phyloP scores from a whole-genome alignment of 1,140 invertebrate genomes.

The Diorhabda elongata region DNA sequence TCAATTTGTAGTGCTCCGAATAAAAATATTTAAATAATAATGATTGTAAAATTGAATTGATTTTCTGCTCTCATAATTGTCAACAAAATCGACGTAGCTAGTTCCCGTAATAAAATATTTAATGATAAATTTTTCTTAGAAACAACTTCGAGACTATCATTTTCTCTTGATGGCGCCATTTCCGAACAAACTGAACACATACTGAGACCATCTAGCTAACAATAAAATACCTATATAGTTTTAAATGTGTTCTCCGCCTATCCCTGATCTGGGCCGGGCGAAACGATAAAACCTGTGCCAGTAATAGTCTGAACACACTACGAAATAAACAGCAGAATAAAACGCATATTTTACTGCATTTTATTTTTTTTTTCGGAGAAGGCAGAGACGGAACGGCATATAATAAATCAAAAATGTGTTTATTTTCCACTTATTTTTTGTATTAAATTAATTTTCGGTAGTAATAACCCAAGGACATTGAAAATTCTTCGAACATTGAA shows the following conservation, averaged over 20 bases:
- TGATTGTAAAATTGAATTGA: too few species aligned
- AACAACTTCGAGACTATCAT: background rate
- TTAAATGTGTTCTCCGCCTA: slow-evolving; percentile 10
- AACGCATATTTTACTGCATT: slow-evolving; percentile 14
- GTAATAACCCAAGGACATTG: too few species aligned
- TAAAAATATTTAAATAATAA: too few species aligned
- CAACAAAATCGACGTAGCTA: background rate
- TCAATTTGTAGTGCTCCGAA: too few species aligned
- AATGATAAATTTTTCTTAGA: background rate
- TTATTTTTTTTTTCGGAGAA: slow-evolving; percentile 8
- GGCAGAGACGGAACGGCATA: background rate
- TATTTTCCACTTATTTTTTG: background rate
- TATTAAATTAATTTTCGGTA: background rate
- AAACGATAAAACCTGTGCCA: slow-evolving; percentile 18
- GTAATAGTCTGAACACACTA: slow-evolving; percentile 19
- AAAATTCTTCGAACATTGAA: too few species aligned
- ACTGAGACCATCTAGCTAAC: background rate
- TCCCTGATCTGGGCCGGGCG: slow-evolving; percentile 4
- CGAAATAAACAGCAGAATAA: slow-evolving; percentile 12
- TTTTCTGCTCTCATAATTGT: too few species aligned
- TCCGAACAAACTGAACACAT: slow-evolving; percentile 4
- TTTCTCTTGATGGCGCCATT: background rate
- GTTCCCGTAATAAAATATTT: background rate
- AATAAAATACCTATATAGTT: slow-evolving; percentile 17
- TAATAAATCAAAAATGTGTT: too few species aligned